Evolutionary conservation across 2,797 vertebrate genomes (phyloP).

Genomic region (Austrolebias charrua): DNA sequence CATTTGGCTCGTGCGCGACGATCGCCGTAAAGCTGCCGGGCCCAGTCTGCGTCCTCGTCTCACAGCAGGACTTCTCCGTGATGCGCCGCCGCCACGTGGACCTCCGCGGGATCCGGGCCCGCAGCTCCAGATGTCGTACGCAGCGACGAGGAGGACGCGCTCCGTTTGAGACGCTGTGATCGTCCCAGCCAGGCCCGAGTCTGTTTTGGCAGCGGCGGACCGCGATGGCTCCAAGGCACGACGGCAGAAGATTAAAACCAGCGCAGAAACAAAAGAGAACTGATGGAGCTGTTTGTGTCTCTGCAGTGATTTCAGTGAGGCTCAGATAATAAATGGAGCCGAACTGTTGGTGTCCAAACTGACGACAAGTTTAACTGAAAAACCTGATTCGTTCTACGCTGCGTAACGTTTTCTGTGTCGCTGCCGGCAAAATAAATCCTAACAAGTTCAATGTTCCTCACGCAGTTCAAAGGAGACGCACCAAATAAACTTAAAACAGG

Average conservation of each 20-base stretch:
- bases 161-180: conserved; percentile 67
- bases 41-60: too few relatives aligned
- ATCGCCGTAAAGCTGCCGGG: too few relatives aligned
- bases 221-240: conserved; percentile 56
- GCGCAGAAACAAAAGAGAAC: conserved; percentile 47
- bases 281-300: conserved; percentile 39
- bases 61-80: conserved; percentile 35
- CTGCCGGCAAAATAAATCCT: too few relatives aligned
- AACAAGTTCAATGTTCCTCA: too few relatives aligned
- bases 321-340: conserved; percentile 44
- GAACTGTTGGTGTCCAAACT: conserved; percentile 34
- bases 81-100: conserved; percentile 56
- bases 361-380: conserved; percentile 17
- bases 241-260: conserved; percentile 59
- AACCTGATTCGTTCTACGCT: too few relatives aligned
- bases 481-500: too few relatives aligned
- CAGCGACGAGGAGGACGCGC: conserved; percentile 48
- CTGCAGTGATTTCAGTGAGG: conserved; percentile 36
- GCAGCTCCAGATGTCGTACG: conserved; percentile 72
- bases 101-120: conserved; percentile 61
- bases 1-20: background rate
- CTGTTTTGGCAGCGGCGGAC: conserved; percentile 49
- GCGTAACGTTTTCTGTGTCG: too few relatives aligned
- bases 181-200: conserved; percentile 42
- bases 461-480: too few relatives aligned